A percentile compares a stretch with the other conserved stretches of the same genome.
Evolutionary conservation across 1,140 invertebrate genomes (phyloP).

Genomic region (Drosophila watanabei): DNA sequence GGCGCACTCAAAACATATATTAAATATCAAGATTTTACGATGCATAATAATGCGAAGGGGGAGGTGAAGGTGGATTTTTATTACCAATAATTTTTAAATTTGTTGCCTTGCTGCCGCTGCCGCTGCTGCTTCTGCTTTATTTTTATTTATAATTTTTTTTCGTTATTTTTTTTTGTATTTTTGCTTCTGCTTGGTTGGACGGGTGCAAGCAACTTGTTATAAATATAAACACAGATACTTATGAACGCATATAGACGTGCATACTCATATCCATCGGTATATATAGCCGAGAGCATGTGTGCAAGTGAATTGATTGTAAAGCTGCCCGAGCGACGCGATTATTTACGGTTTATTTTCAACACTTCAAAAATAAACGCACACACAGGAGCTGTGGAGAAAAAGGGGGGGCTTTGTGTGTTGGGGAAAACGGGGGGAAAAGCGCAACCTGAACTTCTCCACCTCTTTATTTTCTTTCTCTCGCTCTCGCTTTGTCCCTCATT

Average conservation of each 20-base stretch:
- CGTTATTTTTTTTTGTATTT: constrained; percentile 5
- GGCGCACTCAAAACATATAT: constrained; percentile 68
- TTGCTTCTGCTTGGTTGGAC: constrained; percentile 50
- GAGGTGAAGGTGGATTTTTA: constrained; percentile 75
- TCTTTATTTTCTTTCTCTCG: constrained; percentile 8
- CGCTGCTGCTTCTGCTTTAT: constrained; percentile 27
- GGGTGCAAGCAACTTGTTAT: constrained; percentile 82
- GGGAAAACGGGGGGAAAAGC: constrained; percentile 42
- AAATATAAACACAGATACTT: constrained; percentile 78
- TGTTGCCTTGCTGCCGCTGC: constrained; percentile 60
- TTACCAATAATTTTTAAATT: constrained; percentile 83
- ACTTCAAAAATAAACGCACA: constrained; percentile 79
- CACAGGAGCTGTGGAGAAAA: not conserved
- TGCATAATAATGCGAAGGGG: constrained; percentile 65
- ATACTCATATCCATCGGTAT: constrained; percentile 41
- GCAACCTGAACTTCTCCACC: constrained; percentile 62
- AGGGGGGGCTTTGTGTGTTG: not conserved
- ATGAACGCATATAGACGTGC: constrained; percentile 37
- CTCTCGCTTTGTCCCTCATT: constrained; percentile 30
- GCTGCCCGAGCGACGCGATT: constrained; percentile 72
- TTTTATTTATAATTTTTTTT: constrained; percentile 22
- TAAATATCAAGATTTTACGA: constrained; percentile 80
- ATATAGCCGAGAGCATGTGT: constrained; percentile 53
- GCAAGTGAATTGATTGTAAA: constrained; percentile 84
- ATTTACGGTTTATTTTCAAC: constrained; percentile 84